Evolutionary conservation across 2,888 invertebrate genomes (phyloP).

Genomic region (Leptinotarsa peninsularis): DNA sequence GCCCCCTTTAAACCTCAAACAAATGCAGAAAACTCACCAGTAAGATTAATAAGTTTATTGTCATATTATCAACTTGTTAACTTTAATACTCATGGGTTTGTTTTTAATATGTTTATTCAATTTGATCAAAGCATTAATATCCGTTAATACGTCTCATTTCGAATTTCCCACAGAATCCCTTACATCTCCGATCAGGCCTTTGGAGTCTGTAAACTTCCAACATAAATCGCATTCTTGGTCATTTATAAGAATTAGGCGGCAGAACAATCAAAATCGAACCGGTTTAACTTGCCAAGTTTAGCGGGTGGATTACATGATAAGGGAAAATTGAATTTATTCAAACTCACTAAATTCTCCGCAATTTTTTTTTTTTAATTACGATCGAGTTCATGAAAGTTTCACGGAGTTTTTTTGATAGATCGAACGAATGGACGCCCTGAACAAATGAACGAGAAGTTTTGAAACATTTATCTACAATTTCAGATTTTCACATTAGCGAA

Average conservation of each 20-base stretch:
- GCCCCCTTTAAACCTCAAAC: too few species aligned
- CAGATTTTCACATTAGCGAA: too few species aligned
- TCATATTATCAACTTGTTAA: too few species aligned
- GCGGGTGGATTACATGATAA: not conserved
- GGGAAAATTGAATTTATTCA: not conserved
- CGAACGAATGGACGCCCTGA: not conserved
- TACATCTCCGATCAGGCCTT: not conserved
- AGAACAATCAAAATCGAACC: not conserved
- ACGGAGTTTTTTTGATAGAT: not conserved
- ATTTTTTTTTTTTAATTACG: not conserved
- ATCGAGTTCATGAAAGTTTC: not conserved
- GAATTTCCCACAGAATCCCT: not conserved
- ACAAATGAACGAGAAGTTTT: not conserved
- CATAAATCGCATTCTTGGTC: not conserved
- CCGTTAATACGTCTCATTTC: not conserved
- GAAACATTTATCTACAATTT: not conserved
- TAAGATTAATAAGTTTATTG: too few species aligned
- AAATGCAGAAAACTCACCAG: too few species aligned
- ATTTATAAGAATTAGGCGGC: slow-evolving; percentile 2
- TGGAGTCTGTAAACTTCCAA: not conserved
- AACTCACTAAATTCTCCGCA: not conserved
- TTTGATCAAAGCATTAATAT: too few species aligned
- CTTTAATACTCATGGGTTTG: too few species aligned
- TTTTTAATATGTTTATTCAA: too few species aligned
- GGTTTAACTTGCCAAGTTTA: not conserved